Conservation (phyloP, 2,113 vertebrate genomes). For the Danio rerio region GRCz12tu NC_133192.1:26755001-26755500, state of each 20-base stretch:
- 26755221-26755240: not conserved
- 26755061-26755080: constrained; percentile 89
- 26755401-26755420: too few relatives aligned
- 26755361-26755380: too few relatives aligned
- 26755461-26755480: too few relatives aligned
- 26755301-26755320: too few relatives aligned
- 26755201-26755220: not conserved
- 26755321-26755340: too few relatives aligned
- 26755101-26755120: constrained; percentile 92
- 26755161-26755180: constrained; percentile 90
- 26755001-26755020: constrained; percentile 98
- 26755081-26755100: constrained; percentile 97
- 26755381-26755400: too few relatives aligned
- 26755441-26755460: too few relatives aligned
- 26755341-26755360: too few relatives aligned
- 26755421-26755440: too few relatives aligned
- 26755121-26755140: constrained; percentile 95
- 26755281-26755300: too few relatives aligned
- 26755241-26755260: not conserved
- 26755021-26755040: constrained; percentile 94
- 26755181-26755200: constrained; percentile 50
- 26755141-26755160: constrained; percentile 92
- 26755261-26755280: not conserved
- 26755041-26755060: constrained; percentile 95
- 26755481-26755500: too few relatives aligned